A percentile compares a stretch with the other conserved stretches of the same genome.
Evolutionary conservation across 2,888 invertebrate species (phyloP).

Genomic region (Chloromyia formosa): DNA sequence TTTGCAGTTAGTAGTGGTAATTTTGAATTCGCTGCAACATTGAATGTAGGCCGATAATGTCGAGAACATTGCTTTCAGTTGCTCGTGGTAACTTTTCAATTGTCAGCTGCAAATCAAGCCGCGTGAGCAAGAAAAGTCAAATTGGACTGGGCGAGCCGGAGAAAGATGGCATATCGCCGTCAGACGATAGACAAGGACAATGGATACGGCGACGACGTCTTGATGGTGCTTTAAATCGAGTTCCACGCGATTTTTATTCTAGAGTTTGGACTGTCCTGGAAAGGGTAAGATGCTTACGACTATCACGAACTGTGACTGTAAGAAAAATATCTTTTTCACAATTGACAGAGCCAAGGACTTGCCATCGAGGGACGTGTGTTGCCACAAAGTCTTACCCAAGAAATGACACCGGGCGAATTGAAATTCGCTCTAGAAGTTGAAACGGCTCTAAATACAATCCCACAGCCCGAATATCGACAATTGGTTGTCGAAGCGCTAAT

Average conservation of each 20-base stretch:
- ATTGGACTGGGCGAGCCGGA: slow-evolving; percentile 65
- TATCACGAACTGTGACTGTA: too few relatives aligned
- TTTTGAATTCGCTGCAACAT: slow-evolving; percentile 50
- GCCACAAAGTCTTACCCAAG: slow-evolving; percentile 92
- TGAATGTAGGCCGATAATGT: slow-evolving; percentile 26
- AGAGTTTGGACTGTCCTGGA: slow-evolving; percentile 92
- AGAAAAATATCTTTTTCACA: not conserved
- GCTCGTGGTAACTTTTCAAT: slow-evolving; percentile 88
- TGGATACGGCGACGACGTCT: slow-evolving; percentile 94
- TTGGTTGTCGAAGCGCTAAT: slow-evolving; percentile 96
- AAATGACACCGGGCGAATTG: slow-evolving; percentile 98
- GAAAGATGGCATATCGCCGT: slow-evolving; percentile 62
- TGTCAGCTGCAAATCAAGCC: slow-evolving; percentile 85
- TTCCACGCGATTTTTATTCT: slow-evolving; percentile 96
- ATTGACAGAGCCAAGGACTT: slow-evolving; percentile 87
- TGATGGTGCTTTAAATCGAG: slow-evolving; percentile 96
- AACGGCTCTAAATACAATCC: slow-evolving; percentile 94
- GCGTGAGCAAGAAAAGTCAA: slow-evolving; percentile 79
- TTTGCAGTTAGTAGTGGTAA: slow-evolving; percentile 91
- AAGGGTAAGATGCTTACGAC: slow-evolving; percentile 71
- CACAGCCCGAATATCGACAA: slow-evolving; percentile 98
- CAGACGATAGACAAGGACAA: slow-evolving; percentile 88
- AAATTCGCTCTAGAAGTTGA: slow-evolving; percentile 99
- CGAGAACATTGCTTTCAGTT: slow-evolving; percentile 67
- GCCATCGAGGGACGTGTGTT: slow-evolving; percentile 91